Percentiles rank a stretch among this genome's conserved stretches.
These are phyloP conservation scores for Diorhabda elongata DNA, from an alignment of 1,140 invertebrate species.

Conservation along the genomic window DNA sequence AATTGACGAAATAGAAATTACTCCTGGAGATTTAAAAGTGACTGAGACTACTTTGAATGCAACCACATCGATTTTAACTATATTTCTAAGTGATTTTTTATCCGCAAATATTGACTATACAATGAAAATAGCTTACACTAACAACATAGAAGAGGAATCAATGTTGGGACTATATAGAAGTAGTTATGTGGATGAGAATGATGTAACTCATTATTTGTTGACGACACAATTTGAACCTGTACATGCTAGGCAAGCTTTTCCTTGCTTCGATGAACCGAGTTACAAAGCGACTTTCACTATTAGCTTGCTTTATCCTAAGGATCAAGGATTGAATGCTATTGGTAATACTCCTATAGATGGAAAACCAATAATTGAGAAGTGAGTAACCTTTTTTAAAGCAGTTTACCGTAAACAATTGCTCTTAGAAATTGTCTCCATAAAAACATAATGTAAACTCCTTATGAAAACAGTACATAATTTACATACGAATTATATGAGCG, in stretches of 20 bases:
- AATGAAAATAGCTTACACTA: not conserved
- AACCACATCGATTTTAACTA: not conserved
- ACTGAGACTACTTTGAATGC: not conserved
- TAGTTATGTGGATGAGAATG: slow-evolving; percentile 13
- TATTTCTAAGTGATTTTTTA: not conserved
- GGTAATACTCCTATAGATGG: slow-evolving; percentile 12
- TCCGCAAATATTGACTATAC: not conserved
- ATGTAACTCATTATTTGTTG: slow-evolving; percentile 30
- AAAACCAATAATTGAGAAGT: too few relatives aligned
- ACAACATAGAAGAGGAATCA: not conserved
- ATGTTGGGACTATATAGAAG: slow-evolving; percentile 25
- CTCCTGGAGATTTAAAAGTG: not conserved
- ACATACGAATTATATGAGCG: too few relatives aligned
- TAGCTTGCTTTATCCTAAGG: slow-evolving; percentile 17
- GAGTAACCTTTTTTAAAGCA: too few relatives aligned
- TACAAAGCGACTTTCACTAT: slow-evolving; percentile 22
- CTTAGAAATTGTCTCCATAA: too few relatives aligned
- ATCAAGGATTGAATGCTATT: slow-evolving; percentile 10
- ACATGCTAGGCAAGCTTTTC: slow-evolving; percentile 23
- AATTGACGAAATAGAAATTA: not conserved
- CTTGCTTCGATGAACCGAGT: slow-evolving; percentile 26
- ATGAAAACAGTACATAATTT: too few relatives aligned
- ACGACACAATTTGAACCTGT: slow-evolving; percentile 30
- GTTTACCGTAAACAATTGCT: too few relatives aligned
- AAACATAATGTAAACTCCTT: too few relatives aligned